Conservation (phyloP, 2,888 invertebrate genomes). For the Sericinus montela region DNA sequence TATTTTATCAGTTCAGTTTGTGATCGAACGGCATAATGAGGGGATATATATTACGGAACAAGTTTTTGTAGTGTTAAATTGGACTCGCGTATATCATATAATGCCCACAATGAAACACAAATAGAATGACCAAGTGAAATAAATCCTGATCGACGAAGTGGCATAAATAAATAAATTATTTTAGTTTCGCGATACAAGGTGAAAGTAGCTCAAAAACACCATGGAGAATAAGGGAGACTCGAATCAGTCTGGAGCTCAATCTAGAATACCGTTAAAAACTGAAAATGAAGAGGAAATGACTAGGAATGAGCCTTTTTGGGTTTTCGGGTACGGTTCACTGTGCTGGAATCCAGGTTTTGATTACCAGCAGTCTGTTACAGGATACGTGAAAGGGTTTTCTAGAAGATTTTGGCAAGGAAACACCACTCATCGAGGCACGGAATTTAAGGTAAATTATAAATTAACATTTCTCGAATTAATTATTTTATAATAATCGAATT, state of each 20-base stretch:
- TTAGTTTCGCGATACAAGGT: constrained; percentile 9
- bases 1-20: too few relatives aligned
- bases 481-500: too few relatives aligned
- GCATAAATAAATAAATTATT: constrained; percentile 31
- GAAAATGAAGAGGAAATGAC: constrained; percentile 33
- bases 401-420: constrained; percentile 97
- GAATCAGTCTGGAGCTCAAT: constrained; percentile 9
- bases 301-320: constrained; percentile 84
- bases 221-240: constrained; percentile 21
- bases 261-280: constrained; percentile 14
- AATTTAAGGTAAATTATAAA: constrained; percentile 79
- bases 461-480: constrained; percentile 1
- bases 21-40: too few relatives aligned
- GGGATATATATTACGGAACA: too few relatives aligned
- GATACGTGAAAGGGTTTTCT: constrained; percentile 89
- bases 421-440: constrained; percentile 88
- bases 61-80: constrained; percentile 38
- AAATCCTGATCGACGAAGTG: constrained; percentile 38
- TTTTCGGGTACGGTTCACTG: constrained; percentile 97
- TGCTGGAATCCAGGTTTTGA: constrained; percentile 97
- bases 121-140: constrained; percentile 47
- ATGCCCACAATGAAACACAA: constrained; percentile 58
- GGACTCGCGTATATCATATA: constrained; percentile 40
- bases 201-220: too few relatives aligned
- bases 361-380: constrained; percentile 87